phyloP scores from a whole-genome alignment of 2,113 vertebrate genomes.

The Ramphastos sulfuratus region DNA sequence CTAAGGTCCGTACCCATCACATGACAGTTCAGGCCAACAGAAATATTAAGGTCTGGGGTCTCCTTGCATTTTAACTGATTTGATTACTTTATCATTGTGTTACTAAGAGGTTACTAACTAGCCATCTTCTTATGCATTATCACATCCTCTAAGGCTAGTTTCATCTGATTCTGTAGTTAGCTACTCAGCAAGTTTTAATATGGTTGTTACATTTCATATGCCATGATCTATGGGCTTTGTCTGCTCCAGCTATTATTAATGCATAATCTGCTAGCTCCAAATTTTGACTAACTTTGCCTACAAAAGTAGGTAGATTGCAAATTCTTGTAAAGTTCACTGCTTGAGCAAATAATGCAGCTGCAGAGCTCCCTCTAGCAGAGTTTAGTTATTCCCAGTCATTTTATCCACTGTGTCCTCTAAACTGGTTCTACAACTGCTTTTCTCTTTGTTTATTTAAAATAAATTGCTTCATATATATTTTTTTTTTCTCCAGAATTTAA shows the following conservation, averaged over 20 bases:
- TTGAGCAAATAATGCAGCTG: conserved; percentile 18
- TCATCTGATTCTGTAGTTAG: fast-evolving
- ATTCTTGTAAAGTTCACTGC: background rate
- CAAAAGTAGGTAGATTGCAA: background rate
- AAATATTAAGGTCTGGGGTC: background rate
- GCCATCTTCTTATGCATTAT: background rate
- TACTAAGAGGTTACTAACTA: background rate
- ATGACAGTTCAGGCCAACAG: background rate
- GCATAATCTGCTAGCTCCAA: background rate
- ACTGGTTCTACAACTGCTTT: background rate
- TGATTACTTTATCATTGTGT: background rate
- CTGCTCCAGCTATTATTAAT: background rate
- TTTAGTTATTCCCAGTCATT: background rate
- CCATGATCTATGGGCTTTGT: fast-evolving
- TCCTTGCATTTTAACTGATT: background rate
- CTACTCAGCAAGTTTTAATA: background rate
- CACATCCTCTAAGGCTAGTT: fast-evolving
- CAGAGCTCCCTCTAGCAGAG: conserved; percentile 67
- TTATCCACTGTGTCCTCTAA: background rate
- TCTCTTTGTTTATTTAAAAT: background rate
- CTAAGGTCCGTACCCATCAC: background rate
- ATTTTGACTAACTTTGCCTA: background rate
- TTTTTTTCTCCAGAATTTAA: background rate
- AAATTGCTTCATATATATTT: background rate
- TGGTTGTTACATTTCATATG: background rate